phyloP scores from a whole-genome alignment of 1,140 invertebrate species.

The Cherax quadricarinatus region DNA sequence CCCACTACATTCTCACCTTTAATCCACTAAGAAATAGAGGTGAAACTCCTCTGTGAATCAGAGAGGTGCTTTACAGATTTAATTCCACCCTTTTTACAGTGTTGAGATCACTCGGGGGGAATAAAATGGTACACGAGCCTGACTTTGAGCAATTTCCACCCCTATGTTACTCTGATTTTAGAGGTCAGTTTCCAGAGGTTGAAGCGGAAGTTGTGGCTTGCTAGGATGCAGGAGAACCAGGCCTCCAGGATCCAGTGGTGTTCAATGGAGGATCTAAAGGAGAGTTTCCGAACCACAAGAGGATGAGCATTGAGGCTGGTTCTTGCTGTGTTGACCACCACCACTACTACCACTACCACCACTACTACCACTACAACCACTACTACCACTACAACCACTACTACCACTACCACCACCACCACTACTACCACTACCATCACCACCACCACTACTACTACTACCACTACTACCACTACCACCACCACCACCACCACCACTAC shows the following conservation, averaged over 20 bases:
- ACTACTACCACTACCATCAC: neutral
- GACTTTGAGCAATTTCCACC: neutral
- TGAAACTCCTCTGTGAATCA: neutral
- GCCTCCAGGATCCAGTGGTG: slow-evolving; percentile 21
- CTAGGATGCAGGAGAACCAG: neutral
- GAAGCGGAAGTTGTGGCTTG: neutral
- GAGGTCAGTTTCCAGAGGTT: neutral
- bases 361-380: neutral
- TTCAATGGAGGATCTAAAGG: slow-evolving; percentile 12
- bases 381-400: too few species aligned
- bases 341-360: neutral
- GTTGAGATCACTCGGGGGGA: neutral
- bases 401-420: neutral
- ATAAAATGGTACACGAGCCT: neutral
- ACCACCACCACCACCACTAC: too few species aligned
- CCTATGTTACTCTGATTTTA: neutral
- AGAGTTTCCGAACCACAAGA: slow-evolving; percentile 15
- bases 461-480: too few species aligned
- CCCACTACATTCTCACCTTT: neutral
- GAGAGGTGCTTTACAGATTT: neutral
- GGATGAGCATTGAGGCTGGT: neutral
- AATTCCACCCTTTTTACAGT: neutral
- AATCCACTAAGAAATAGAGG: neutral
- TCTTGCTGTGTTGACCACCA: too few species aligned
- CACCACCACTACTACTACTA: too few species aligned